A percentile compares a stretch with the other conserved stretches of the same genome.
Conservation (phyloP, 2,797 vertebrate species). For the Brachyrhaphis roseni region DNA sequence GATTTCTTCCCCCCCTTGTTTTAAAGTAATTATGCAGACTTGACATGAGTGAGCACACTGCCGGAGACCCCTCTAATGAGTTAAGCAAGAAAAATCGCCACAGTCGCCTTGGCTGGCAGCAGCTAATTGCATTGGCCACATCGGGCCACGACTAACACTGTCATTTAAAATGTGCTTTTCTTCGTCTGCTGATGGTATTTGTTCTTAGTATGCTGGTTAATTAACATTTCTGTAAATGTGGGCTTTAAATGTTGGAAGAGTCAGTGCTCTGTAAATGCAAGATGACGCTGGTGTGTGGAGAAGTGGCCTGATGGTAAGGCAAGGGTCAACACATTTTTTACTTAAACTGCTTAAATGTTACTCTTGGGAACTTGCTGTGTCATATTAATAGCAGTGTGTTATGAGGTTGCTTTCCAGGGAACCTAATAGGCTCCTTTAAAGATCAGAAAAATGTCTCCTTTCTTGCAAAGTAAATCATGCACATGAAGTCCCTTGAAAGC, state of each 20-base stretch:
- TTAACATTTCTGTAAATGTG: constrained; percentile 51
- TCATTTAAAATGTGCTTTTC: constrained; percentile 75
- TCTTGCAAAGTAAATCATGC: background rate
- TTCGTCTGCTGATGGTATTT: constrained; percentile 47
- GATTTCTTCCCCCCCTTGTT: constrained; percentile 74
- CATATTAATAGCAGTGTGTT: constrained; percentile 18
- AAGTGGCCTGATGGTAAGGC: constrained; percentile 3
- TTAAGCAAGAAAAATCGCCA: constrained; percentile 87
- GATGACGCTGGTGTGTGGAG: constrained; percentile 30
- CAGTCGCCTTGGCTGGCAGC: constrained; percentile 81
- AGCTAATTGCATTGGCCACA: constrained; percentile 83
- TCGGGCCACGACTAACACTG: constrained; percentile 75
- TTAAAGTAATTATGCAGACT: constrained; percentile 85
- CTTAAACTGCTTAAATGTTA: constrained; percentile 43
- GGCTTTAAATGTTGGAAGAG: constrained; percentile 37
- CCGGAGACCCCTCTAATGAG: constrained; percentile 83
- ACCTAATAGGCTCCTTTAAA: background rate
- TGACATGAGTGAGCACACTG: constrained; percentile 85
- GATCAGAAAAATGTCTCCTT: background rate
- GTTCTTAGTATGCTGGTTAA: constrained; percentile 37
- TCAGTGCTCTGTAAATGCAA: background rate
- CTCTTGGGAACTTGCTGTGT: constrained; percentile 2
- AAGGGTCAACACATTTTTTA: constrained; percentile 34
- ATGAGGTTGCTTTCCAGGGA: background rate
- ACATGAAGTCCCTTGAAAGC: background rate